A percentile compares a stretch with the other conserved stretches of the same genome.
phyloP scores from a whole-genome alignment of 2,888 invertebrate species.

The Hydrotaea cyrtoneurina region DNA sequence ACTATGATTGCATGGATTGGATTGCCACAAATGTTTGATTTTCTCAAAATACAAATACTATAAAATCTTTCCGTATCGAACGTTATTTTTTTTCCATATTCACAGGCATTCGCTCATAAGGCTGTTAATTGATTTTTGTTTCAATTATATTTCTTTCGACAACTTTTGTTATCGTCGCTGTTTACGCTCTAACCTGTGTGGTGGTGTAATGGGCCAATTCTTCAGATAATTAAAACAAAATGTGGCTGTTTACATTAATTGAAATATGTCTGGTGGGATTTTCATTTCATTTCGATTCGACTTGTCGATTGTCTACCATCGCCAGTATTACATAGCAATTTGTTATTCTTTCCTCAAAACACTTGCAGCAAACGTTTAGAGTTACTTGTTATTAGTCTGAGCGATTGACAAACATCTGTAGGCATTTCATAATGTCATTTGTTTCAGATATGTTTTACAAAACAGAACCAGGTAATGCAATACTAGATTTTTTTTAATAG shows the following conservation, averaged over 20 bases:
- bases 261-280: constrained; percentile 2
- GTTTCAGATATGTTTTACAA: neutral
- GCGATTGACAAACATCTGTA: neutral
- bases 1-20: constrained; percentile 1
- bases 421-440: neutral
- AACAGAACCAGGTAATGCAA: neutral
- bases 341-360: constrained; percentile 11
- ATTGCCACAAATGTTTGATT: constrained; percentile 29
- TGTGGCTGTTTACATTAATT: constrained; percentile 33
- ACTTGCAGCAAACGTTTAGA: constrained; percentile 48
- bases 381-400: neutral
- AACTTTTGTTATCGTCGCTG: neutral
- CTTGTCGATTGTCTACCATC: neutral
- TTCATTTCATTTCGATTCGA: too few species aligned
- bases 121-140: constrained; percentile 33
- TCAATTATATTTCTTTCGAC: constrained; percentile 7
- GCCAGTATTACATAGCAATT: neutral
- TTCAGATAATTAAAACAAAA: constrained; percentile 17
- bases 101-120: constrained; percentile 4
- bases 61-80: neutral
- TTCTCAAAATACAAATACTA: constrained; percentile 13
- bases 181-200: neutral
- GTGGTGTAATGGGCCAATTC: neutral
- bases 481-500: too few species aligned
- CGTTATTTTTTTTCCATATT: neutral